Percentiles rank a stretch among this genome's conserved stretches.
Evolutionary conservation across 2,797 vertebrate genomes (phyloP).

Genomic region (Catamblyrhynchus diadema): DNA sequence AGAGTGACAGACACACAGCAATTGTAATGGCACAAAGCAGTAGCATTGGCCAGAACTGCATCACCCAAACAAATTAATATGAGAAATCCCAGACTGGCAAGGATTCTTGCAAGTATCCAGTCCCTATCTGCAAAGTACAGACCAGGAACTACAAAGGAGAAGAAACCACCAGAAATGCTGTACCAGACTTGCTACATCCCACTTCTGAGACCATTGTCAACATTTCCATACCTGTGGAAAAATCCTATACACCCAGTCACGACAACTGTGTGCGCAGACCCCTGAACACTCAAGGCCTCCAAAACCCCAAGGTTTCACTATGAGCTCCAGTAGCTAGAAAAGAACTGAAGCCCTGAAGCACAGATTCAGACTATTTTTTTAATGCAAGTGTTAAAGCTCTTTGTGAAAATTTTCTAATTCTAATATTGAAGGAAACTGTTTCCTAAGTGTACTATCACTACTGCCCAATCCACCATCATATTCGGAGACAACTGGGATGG

Average conservation of each 20-base stretch:
- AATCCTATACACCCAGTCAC: not conserved
- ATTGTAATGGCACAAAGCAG: not conserved
- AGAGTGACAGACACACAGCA: not conserved
- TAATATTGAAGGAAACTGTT: not conserved
- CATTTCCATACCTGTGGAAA: not conserved
- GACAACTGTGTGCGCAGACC: not conserved
- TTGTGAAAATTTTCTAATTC: not conserved
- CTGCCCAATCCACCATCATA: not conserved
- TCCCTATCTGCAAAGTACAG: not conserved
- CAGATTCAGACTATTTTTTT: not conserved
- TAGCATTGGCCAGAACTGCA: not conserved
- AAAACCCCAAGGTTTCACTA: not conserved
- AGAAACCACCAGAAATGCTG: not conserved
- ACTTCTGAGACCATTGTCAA: not conserved
- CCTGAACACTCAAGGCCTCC: not conserved
- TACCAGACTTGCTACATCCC: not conserved
- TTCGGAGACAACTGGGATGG: not conserved
- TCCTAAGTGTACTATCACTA: not conserved
- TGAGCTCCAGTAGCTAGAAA: not conserved
- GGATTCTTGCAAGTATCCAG: not conserved
- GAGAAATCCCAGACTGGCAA: not conserved
- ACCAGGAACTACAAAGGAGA: not conserved
- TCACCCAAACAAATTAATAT: not conserved
- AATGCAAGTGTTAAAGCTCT: not conserved
- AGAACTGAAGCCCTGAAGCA: not conserved